phyloP scores from a whole-genome alignment of 2,113 vertebrate species.

The Cyanocitta stelleri region DNA sequence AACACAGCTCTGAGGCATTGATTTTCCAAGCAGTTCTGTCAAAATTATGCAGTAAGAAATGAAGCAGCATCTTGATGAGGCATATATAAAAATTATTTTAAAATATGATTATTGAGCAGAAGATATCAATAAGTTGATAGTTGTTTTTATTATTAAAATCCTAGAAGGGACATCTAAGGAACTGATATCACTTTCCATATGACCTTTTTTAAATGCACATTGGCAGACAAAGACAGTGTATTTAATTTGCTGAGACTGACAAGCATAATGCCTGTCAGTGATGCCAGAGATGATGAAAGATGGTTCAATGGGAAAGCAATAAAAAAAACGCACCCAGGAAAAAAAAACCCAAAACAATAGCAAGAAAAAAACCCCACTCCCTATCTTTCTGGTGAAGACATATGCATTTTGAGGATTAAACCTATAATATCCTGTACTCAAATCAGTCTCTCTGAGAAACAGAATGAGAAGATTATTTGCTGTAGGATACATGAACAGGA shows the following conservation, averaged over 20 bases:
- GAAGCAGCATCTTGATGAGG: conserved; percentile 59
- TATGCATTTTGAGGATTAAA: not conserved
- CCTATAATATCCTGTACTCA: not conserved
- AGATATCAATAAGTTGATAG: not conserved
- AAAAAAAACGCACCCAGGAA: not conserved
- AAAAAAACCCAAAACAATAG: not conserved
- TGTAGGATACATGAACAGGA: not conserved
- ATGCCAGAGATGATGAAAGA: not conserved
- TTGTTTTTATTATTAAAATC: conserved; percentile 22
- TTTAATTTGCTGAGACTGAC: not conserved
- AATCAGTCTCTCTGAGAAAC: not conserved
- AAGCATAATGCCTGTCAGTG: not conserved
- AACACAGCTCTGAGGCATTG: conserved; percentile 66
- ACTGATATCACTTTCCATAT: not conserved
- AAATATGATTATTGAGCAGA: conserved; percentile 56
- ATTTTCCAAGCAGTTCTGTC: conserved; percentile 63
- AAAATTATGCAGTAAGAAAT: conserved; percentile 67
- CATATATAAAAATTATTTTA: conserved; percentile 40
- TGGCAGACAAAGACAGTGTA: not conserved
- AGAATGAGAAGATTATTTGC: not conserved
- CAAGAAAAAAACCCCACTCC: fast-evolving
- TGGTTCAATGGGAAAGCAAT: not conserved
- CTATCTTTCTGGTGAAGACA: not conserved
- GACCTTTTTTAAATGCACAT: not conserved
- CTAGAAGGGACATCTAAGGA: not conserved